Evolutionary conservation across 1,140 invertebrate species (phyloP), one percentile per base, ranked within the genome.

Genomic region (Zaprionus gabonicus): DNA sequence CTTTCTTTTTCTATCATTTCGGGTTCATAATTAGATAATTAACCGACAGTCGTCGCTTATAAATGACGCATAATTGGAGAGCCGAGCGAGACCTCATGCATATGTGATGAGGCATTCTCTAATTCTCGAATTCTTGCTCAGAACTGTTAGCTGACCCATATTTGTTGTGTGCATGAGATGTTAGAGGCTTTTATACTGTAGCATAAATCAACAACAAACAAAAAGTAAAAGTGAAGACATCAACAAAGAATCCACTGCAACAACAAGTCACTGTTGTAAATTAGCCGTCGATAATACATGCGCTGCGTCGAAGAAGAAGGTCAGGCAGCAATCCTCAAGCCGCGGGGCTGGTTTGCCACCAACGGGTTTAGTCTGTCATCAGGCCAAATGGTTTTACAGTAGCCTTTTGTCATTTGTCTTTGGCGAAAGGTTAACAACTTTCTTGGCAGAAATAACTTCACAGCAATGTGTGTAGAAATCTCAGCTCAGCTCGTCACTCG

Each of bases 381-480:
- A 60, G 38, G 58, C 71, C 51, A 62, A 49, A 55, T 28, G 27
- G 31, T 38, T 62, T 51, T 73, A 77, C 75, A 68, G 75, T 77
- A 77, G 75, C 75, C 75, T 76, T 73, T 73, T 77, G 64, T 77
- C 75, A 77, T 77, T 77, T 68, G 44, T 73, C 51, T 73, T 73
- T n/a, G 51, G 38, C 41, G 38, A 67, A 59, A 64, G 75, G 75
- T 73, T 73, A 77, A 77, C 71, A 77, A 51, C 71, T 77, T 77
- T 77, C 75, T 74, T 73, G 23, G 59, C 69, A 60, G 67, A 59
- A 67, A 59, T 34, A 34, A 31, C 23, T 15, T 28, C 53, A 15
- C 53, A 17, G 38, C 13, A 28, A 58, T 68, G 65, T 68, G 46
- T 51, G 23, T 60, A 53, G 64, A 77, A 73, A 73, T 73, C 71